Base-by-base conservation (phyloP, 2,113 vertebrate species). In the Anolis carolinensis region DNA sequence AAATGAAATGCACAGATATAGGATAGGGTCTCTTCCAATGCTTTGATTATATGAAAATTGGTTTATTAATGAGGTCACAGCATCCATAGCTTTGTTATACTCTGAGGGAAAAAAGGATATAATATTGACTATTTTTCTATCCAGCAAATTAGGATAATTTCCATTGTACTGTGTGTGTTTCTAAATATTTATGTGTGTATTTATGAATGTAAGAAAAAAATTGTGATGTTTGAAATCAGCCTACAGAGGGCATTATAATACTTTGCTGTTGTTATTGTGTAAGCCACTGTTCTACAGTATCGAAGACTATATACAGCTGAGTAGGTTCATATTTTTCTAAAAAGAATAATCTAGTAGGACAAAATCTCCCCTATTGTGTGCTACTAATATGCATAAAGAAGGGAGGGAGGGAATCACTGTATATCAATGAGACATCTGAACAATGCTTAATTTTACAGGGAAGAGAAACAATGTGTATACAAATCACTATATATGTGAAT, bases 241-340 rank as follows among this genome's bases (percentile, higher is more conserved):
- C 72, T 59, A 70, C 48, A 83, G 77, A 88, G 85, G 83, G 83
- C 72, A 85, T 25, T 52, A 18, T 21, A 4, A 62, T 27, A 3
- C 0, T 65, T 65, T 34, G 2, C 11, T 30, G 21, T 44, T 50
- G 9, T 32, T n/a, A 36, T 74, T 68, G 59, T 34, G 0, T 63
- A 27, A 52, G 20, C 2, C 9, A 86, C 44, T 30, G 70, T 74
- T 55, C 2, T 50, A 48, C 27, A 72, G 30, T 73, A 32, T 39
- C 8, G 67, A 86, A 36, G 52, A 4, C 52, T 10, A 78, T 52
- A 27, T 48, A 87, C 48, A 75, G 9, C 4, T 85, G 39, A 78
- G n/a, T 65, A 23, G 14, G 59, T 71, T 36, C 6, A 44, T 62
- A 7, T 1, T 62, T 77, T 78, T 81, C 78, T 52, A 88, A 13